Evolutionary conservation across 2,888 invertebrate genomes (phyloP).

Genomic region (Frankliniella fusca): DNA sequence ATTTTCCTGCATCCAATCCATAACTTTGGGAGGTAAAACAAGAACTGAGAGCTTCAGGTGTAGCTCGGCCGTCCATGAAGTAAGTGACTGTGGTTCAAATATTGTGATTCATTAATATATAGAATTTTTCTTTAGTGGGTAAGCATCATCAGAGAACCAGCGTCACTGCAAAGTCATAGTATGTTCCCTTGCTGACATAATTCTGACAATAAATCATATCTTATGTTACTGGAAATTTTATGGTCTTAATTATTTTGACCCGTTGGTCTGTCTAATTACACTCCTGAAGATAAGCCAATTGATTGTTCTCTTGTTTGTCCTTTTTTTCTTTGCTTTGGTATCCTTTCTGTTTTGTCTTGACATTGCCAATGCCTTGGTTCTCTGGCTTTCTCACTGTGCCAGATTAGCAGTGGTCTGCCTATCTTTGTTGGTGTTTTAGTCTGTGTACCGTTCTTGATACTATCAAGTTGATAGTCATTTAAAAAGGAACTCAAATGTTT

Average conservation of each 20-base stretch:
- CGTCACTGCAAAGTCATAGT: slow-evolving; percentile 15
- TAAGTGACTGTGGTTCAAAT: slow-evolving; percentile 26
- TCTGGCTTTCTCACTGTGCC: slow-evolving; percentile 23
- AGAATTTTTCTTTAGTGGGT: slow-evolving; percentile 25
- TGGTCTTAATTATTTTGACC: slow-evolving; percentile 17
- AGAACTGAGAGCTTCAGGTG: slow-evolving; percentile 22
- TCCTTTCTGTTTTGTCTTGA: background rate
- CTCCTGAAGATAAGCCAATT: no score
- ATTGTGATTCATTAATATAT: slow-evolving; percentile 27
- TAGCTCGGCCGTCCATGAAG: slow-evolving; percentile 22
- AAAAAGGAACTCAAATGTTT: background rate
- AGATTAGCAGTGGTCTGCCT: slow-evolving; percentile 24
- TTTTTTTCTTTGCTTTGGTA: background rate
- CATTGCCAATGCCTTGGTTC: slow-evolving; percentile 22
- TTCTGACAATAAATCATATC: slow-evolving; percentile 21
- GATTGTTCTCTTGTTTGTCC: background rate
- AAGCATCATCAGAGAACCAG: slow-evolving; percentile 24
- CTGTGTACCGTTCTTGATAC: slow-evolving; percentile 10
- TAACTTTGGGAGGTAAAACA: slow-evolving; percentile 5
- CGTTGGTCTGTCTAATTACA: background rate
- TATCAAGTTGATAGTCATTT: slow-evolving; percentile 23
- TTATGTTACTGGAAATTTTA: background rate
- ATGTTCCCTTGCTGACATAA: background rate
- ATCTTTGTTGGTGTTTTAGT: slow-evolving; percentile 25
- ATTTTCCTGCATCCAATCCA: background rate